Conservation (phyloP, 2,888 invertebrate species). For the Gasteruption jaculator region DNA sequence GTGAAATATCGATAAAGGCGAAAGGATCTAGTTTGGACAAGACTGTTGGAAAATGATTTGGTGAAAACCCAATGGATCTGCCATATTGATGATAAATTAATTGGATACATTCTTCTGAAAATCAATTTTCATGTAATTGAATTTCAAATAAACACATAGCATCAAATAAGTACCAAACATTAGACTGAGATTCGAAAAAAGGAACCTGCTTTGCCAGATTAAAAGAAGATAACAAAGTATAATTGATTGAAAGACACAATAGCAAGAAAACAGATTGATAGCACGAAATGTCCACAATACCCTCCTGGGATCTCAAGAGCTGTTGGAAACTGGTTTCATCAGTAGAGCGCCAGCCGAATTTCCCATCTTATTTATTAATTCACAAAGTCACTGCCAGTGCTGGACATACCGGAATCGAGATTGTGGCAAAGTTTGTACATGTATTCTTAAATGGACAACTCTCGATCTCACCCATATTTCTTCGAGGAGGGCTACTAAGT, state of each 20-base stretch:
- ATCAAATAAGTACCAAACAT: too few relatives aligned
- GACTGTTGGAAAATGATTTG: too few relatives aligned
- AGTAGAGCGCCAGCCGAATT: conserved; percentile 14
- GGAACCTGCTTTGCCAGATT: too few relatives aligned
- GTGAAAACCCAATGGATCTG: too few relatives aligned
- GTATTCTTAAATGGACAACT: conserved; percentile 27
- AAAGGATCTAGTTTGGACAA: too few relatives aligned
- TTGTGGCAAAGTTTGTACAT: conserved; percentile 37
- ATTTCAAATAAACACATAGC: too few relatives aligned
- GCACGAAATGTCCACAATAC: conserved; percentile 26
- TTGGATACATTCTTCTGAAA: too few relatives aligned
- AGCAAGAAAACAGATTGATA: neutral
- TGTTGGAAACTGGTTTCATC: conserved; percentile 31
- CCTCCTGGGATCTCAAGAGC: conserved; percentile 31
- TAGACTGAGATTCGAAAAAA: too few relatives aligned
- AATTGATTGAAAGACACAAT: neutral
- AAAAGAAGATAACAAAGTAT: neutral
- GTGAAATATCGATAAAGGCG: too few relatives aligned
- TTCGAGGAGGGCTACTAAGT: conserved; percentile 36
- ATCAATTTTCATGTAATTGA: too few relatives aligned
- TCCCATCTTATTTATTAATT: conserved; percentile 30
- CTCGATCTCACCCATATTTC: too few relatives aligned
- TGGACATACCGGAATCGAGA: conserved; percentile 29
- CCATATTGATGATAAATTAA: too few relatives aligned
- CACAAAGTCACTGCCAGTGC: conserved; percentile 36